These are phyloP conservation scores for Steatocranus sp. DNA, from an alignment of 2,797 vertebrate genomes.

Conservation along the genomic window DNA sequence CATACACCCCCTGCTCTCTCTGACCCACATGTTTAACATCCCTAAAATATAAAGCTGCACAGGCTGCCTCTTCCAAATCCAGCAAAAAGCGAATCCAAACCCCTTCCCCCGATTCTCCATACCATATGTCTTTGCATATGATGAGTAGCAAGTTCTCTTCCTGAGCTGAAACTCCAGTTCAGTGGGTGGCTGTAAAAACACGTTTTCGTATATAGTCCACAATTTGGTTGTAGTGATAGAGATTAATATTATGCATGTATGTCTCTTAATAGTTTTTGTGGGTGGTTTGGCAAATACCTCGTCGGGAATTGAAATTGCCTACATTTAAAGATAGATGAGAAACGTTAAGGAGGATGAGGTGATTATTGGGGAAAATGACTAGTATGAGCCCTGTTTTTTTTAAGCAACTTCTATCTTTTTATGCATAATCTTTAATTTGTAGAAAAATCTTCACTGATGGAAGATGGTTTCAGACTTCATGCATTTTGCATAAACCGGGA, in stretches of 20 bases:
- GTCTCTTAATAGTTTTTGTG: constrained; percentile 21
- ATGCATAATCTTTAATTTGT: background rate
- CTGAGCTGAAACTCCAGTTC: constrained; percentile 11
- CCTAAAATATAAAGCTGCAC: constrained; percentile 16
- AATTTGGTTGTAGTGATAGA: background rate
- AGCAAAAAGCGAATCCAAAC: constrained; percentile 17
- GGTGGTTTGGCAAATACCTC: constrained; percentile 27
- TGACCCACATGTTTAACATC: constrained; percentile 49
- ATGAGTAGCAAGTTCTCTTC: constrained; percentile 9
- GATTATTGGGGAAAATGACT: background rate
- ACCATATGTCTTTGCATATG: constrained; percentile 2
- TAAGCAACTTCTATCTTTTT: background rate
- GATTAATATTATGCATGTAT: constrained; percentile 4
- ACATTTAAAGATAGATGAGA: constrained; percentile 34
- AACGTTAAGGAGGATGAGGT: background rate
- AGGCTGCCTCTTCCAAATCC: constrained; percentile 26
- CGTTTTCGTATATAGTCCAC: background rate
- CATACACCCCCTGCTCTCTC: background rate
- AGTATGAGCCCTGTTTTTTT: background rate
- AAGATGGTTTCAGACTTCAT: background rate
- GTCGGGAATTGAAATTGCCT: constrained; percentile 6
- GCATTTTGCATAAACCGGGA: background rate
- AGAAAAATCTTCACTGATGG: background rate
- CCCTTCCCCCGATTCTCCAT: constrained; percentile 15
- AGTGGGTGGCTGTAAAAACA: background rate